Percentiles rank a stretch among this genome's conserved stretches.
Evolutionary conservation across 2,113 vertebrate species (phyloP).

Genomic region (Thymallus thymallus): DNA sequence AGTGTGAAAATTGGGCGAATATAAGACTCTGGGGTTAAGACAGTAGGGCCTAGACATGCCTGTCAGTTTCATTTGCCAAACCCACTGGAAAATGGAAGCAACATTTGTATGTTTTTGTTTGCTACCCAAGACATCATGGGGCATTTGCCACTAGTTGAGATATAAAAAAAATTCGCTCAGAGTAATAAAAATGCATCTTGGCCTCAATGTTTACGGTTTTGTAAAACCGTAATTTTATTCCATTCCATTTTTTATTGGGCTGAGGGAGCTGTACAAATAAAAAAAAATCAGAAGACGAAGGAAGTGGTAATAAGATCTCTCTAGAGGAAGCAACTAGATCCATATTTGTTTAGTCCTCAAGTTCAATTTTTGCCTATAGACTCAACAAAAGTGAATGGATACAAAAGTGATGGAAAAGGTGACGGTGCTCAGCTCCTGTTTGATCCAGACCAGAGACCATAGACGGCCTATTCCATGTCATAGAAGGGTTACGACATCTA

Average conservation of each 20-base stretch:
- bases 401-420: background rate
- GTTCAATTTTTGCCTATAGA: background rate
- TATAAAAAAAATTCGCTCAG: too few relatives aligned
- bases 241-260: background rate
- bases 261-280: background rate
- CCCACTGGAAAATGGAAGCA: background rate
- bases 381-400: background rate
- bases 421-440: background rate
- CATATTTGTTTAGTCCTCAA: background rate
- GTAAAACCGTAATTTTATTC: background rate
- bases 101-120: background rate
- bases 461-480: background rate
- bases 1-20: background rate
- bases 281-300: background rate
- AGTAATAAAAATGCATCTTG: background rate
- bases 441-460: background rate
- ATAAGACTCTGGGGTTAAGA: conserved; percentile 15
- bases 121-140: background rate
- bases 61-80: conserved; percentile 53
- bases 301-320: background rate
- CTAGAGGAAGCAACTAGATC: background rate
- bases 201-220: background rate
- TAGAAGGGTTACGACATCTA: background rate
- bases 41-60: conserved; percentile 10
- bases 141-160: too few relatives aligned